Conservation (phyloP, 1,140 invertebrate species). For the Galleria mellonella region DNA sequence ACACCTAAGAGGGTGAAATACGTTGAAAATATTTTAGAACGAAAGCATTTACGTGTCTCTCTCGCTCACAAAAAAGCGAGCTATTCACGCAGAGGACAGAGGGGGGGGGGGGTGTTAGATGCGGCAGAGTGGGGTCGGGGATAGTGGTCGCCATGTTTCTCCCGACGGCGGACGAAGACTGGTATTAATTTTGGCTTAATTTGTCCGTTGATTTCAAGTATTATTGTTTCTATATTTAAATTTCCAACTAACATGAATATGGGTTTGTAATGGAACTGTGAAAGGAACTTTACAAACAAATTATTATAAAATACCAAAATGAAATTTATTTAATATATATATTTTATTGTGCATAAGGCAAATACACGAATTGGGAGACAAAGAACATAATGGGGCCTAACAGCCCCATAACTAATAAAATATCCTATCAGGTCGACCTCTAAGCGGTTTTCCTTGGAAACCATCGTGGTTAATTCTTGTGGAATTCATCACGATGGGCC, state of each 20-base stretch:
- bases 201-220: conserved; percentile 59
- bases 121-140: conserved; percentile 27
- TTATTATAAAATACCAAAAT: no score
- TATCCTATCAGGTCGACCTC: no score
- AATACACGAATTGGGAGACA: no score
- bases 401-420: no score
- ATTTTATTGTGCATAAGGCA: no score
- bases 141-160: conserved; percentile 55
- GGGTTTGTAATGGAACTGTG: conserved; percentile 9
- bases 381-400: no score
- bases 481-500: no score
- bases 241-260: conserved; percentile 7
- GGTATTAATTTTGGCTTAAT: conserved; percentile 70
- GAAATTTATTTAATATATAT: no score
- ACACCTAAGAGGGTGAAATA: conserved; percentile 7
- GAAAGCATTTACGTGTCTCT: conserved; percentile 64
- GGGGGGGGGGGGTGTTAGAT: conserved; percentile 40
- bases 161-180: conserved; percentile 62
- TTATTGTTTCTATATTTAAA: conserved; percentile 11
- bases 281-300: not conserved
- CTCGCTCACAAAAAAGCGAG: conserved; percentile 71
- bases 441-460: no score
- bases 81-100: conserved; percentile 18
- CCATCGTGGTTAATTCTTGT: no score
- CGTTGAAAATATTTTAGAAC: conserved; percentile 69